Percentiles rank a stretch among this genome's conserved stretches.
Conservation (phyloP, 2,797 vertebrate species). For the Galago senegalensis region DNA sequence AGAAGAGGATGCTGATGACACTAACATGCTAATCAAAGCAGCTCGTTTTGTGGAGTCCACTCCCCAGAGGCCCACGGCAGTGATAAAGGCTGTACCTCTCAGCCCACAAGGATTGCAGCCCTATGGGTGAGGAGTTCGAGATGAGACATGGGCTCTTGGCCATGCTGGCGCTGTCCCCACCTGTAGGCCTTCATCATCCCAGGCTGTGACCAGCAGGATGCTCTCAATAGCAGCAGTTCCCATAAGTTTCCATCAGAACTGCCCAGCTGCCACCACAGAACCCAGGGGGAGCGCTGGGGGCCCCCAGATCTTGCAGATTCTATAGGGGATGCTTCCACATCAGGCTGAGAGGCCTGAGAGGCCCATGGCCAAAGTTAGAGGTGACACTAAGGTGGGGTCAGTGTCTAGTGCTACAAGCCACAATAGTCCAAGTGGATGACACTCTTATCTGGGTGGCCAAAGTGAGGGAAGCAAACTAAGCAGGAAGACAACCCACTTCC, state of each 20-base stretch:
- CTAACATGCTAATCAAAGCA: too few species aligned
- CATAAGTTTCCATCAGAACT: background rate
- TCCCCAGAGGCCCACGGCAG: background rate
- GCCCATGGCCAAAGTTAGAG: background rate
- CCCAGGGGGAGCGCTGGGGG: rapidly evolving
- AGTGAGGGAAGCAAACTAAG: background rate
- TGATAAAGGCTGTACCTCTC: background rate
- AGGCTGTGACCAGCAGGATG: background rate
- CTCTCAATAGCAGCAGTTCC: background rate
- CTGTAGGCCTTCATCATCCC: background rate
- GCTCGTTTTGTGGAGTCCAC: background rate
- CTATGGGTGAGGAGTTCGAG: background rate
- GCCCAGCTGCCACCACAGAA: background rate
- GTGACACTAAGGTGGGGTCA: too few species aligned
- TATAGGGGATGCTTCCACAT: background rate
- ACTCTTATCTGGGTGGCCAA: too few species aligned
- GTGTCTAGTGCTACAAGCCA: background rate
- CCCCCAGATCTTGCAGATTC: rapidly evolving
- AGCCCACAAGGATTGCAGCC: rapidly evolving
- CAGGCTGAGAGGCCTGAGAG: background rate
- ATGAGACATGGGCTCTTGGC: too few species aligned
- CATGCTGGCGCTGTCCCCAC: background rate
- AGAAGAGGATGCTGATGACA: background rate
- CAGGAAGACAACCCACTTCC: rapidly evolving
- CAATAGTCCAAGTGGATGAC: too few species aligned